These are phyloP conservation scores for Lacerta viridis DNA, from an alignment of 2,797 vertebrate species.

Conservation along the genomic window DNA sequence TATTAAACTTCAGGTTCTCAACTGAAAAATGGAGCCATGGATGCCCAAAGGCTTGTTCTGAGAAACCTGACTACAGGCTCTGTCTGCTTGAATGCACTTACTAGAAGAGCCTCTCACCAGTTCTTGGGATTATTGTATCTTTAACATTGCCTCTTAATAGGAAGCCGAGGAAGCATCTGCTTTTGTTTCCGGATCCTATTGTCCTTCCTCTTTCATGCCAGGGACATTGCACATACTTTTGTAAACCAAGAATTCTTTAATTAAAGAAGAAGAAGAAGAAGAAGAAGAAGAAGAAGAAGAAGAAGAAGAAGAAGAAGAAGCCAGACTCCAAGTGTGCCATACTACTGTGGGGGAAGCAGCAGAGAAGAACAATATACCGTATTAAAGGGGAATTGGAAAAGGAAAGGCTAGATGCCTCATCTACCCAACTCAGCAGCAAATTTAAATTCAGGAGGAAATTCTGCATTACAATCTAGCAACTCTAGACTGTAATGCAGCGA, in stretches of 20 bases:
- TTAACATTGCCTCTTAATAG: background rate
- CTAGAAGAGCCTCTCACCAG: background rate
- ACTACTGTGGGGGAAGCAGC: background rate
- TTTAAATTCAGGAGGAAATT: background rate
- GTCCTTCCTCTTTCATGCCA: background rate
- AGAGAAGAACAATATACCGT: background rate
- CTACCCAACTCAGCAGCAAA: background rate
- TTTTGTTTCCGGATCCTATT: background rate
- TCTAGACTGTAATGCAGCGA: background rate
- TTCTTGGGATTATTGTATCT: background rate
- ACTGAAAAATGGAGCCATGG: background rate
- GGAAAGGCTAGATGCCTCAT: background rate
- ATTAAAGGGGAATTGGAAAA: background rate
- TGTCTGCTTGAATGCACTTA: background rate
- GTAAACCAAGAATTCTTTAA: too few relatives aligned
- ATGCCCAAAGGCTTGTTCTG: background rate
- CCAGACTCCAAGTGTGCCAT: background rate
- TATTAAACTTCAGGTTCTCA: background rate
- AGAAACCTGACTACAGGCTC: background rate
- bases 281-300: too few relatives aligned
- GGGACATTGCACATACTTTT: too few relatives aligned
- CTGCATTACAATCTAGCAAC: background rate
- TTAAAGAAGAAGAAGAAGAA: too few relatives aligned
- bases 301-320: background rate
- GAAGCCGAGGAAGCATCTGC: background rate